These are phyloP conservation scores for Plutella xylostella DNA, from an alignment of 2,888 invertebrate genomes.

Conservation along the genomic window DNA sequence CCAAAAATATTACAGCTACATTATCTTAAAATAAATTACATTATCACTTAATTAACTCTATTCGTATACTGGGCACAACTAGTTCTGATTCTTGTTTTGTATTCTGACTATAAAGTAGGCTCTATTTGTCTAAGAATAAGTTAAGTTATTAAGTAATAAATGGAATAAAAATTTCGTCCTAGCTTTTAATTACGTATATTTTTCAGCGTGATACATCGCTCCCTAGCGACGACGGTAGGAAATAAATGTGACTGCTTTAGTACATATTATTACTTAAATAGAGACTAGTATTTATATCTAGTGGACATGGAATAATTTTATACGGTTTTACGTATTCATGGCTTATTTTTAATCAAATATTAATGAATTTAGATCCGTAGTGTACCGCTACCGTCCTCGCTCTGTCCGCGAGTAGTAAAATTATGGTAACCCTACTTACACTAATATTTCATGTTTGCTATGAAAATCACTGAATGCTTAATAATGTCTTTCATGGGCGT, in stretches of 20 bases:
- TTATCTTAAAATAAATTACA: conserved; percentile 68
- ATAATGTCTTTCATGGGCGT: conserved; percentile 51
- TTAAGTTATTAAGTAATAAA: conserved; percentile 66
- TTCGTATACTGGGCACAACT: conserved; percentile 71
- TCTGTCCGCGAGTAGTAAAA: not conserved
- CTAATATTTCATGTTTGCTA: conserved; percentile 1
- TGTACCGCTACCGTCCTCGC: not conserved
- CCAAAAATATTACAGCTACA: conserved; percentile 67
- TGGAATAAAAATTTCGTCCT: conserved; percentile 61
- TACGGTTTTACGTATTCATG: no score
- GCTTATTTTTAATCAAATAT: no score
- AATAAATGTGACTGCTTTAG: no score
- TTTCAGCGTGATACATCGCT: no score
- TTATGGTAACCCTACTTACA: conserved; percentile 10
- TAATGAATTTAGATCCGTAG: no score
- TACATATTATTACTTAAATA: no score
- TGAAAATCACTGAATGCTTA: conserved; percentile 11
- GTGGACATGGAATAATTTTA: no score
- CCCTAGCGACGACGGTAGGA: no score
- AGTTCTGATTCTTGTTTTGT: conserved; percentile 65
- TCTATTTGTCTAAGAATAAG: conserved; percentile 64
- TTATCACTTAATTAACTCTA: conserved; percentile 58
- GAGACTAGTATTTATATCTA: no score
- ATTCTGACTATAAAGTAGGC: conserved; percentile 63
- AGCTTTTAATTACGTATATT: conserved; percentile 27